Conservation (phyloP, 2,888 invertebrate genomes). For the Microctonus brassicae region DNA sequence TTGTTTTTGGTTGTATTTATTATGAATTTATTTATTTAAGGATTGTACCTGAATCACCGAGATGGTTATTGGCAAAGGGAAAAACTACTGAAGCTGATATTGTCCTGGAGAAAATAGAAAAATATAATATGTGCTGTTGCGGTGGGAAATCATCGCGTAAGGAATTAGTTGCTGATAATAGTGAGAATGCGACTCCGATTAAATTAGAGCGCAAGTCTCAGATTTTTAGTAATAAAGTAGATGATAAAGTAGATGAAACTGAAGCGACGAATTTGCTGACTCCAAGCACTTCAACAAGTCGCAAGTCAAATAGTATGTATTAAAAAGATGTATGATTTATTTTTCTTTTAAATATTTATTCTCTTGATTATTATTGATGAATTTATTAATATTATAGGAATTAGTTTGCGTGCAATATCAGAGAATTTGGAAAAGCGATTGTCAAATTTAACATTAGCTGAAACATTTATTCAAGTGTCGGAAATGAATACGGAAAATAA, state of each 20-base stretch:
- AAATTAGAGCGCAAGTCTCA: conserved; percentile 57
- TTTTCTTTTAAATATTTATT: conserved; percentile 6
- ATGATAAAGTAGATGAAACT: conserved; percentile 36
- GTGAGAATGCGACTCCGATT: conserved; percentile 46
- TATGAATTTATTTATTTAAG: conserved; percentile 46
- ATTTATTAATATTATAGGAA: conserved; percentile 46
- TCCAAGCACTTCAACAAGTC: conserved; percentile 40
- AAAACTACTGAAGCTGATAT: conserved; percentile 63
- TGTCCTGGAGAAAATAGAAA: conserved; percentile 59
- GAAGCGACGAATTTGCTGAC: conserved; percentile 55
- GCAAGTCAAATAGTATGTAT: conserved; percentile 36
- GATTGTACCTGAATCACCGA: conserved; percentile 68
- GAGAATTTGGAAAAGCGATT: conserved; percentile 47
- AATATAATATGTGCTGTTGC: conserved; percentile 59
- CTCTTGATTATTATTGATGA: no score
- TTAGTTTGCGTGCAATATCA: conserved; percentile 45
- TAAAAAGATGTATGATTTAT: no score
- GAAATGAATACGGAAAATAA: conserved; percentile 39
- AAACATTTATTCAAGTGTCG: conserved; percentile 36
- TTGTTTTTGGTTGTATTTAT: neutral
- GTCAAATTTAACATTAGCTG: conserved; percentile 33
- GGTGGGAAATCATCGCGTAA: conserved; percentile 38
- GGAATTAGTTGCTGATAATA: conserved; percentile 37
- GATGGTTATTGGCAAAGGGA: conserved; percentile 65
- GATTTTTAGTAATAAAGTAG: conserved; percentile 37